Percentiles rank a stretch among this genome's conserved stretches.
These are phyloP conservation scores for Cataglyphis altisquamis DNA, from an alignment of 2,888 invertebrate species.

Conservation along the genomic window DNA sequence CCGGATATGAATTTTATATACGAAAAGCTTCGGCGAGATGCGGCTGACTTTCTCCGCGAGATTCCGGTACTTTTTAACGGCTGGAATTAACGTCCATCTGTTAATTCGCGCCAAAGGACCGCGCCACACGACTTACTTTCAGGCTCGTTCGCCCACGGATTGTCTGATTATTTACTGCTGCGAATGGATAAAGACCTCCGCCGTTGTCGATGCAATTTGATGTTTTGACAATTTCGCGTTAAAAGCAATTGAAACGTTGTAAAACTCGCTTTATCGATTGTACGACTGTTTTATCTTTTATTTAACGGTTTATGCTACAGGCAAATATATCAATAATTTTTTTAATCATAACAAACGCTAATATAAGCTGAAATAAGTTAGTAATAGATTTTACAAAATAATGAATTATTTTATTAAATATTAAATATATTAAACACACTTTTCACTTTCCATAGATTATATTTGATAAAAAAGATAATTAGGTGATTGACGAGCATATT, in stretches of 20 bases:
- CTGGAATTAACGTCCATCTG: slow-evolving; percentile 42
- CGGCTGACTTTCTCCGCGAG: slow-evolving; percentile 57
- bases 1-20: slow-evolving; percentile 65
- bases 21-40: slow-evolving; percentile 58
- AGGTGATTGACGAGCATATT: neutral
- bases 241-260: slow-evolving; percentile 38
- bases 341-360: neutral
- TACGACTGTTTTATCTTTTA: slow-evolving; percentile 10
- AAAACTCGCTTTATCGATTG: slow-evolving; percentile 3
- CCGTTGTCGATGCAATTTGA: neutral
- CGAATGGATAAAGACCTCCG: slow-evolving; percentile 46
- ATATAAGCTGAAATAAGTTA: neutral
- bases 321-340: neutral
- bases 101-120: slow-evolving; percentile 46
- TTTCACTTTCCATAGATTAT: neutral
- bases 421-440: no score
- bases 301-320: neutral
- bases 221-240: slow-evolving; percentile 30
- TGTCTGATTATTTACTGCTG: slow-evolving; percentile 58
- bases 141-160: slow-evolving; percentile 40
- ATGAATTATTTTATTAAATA: neutral
- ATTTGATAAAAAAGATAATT: neutral
- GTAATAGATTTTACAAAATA: neutral
- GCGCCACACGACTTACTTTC: slow-evolving; percentile 36
- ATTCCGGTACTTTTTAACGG: slow-evolving; percentile 48